Evolutionary conservation across 1,140 invertebrate genomes (phyloP).

Genomic region (Callitettix versicolor): DNA sequence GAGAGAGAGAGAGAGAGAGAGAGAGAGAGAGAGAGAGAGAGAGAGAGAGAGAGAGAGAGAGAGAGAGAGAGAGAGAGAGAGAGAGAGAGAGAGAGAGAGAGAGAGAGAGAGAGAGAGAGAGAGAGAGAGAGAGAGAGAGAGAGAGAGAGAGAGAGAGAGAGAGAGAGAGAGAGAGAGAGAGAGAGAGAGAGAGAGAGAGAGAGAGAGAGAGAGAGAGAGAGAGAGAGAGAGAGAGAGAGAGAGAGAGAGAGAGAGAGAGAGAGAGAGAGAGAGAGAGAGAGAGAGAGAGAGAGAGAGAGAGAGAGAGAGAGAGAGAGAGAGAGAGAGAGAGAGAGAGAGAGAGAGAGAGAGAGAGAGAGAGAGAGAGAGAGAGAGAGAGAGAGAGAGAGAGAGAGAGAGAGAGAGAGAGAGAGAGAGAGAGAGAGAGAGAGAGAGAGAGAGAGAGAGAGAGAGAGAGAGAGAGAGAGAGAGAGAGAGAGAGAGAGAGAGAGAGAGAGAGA

Average conservation of each 20-base stretch:
- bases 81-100: conserved; percentile 7
- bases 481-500: conserved; percentile 12
- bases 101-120: conserved; percentile 11
- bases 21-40: conserved; percentile 10
- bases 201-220: conserved; percentile 8
- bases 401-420: conserved; percentile 7
- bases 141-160: background rate
- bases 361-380: conserved; percentile 13
- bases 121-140: background rate
- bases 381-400: conserved; percentile 1
- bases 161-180: conserved; percentile 20
- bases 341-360: conserved; percentile 19
- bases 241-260: conserved; percentile 23
- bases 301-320: conserved; percentile 1
- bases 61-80: too few relatives aligned
- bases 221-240: conserved; percentile 15
- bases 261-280: conserved; percentile 14
- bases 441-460: conserved; percentile 19
- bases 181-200: background rate
- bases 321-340: conserved; percentile 16
- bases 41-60: conserved; percentile 5
- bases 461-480: conserved; percentile 14
- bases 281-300: conserved; percentile 11
- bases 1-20: background rate
- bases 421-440: conserved; percentile 11